These are phyloP conservation scores for Tauraco erythrolophus DNA, from an alignment of 2,113 vertebrate species.

Conservation along the genomic window DNA sequence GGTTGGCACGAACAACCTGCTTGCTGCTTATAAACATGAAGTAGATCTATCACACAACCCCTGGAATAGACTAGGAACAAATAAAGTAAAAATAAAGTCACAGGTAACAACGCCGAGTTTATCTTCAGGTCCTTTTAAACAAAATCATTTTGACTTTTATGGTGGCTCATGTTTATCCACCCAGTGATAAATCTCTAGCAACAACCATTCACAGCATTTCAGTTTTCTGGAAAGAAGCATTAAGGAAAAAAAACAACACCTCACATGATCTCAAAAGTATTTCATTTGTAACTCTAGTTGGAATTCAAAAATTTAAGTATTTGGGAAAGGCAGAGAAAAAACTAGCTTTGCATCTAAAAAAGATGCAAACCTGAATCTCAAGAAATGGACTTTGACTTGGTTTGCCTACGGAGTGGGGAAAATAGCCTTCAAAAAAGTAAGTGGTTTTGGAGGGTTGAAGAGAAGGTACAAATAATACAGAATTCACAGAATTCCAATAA, in stretches of 20 bases:
- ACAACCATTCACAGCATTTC: not conserved
- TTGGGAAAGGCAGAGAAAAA: not conserved
- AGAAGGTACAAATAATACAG: not conserved
- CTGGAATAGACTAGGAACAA: not conserved
- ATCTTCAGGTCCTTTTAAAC: not conserved
- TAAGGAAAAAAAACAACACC: not conserved
- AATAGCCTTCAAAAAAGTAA: not conserved
- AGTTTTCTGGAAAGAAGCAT: not conserved
- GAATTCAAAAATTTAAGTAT: not conserved
- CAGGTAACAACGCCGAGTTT: not conserved
- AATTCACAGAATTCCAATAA: not conserved
- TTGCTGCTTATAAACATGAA: not conserved
- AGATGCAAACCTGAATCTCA: not conserved
- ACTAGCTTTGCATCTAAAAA: not conserved
- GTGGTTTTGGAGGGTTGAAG: rapidly evolving
- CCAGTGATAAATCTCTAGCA: not conserved
- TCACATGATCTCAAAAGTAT: too few species aligned
- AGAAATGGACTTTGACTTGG: not conserved
- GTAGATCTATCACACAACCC: not conserved
- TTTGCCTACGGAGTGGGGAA: not conserved
- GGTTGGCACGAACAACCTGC: not conserved
- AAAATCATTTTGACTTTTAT: not conserved
- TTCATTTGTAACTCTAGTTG: not conserved
- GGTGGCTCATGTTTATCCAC: not conserved
- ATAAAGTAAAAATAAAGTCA: not conserved